Conservation (phyloP, 2,797 vertebrate species). For the Sebastolobus alascanus region DNA sequence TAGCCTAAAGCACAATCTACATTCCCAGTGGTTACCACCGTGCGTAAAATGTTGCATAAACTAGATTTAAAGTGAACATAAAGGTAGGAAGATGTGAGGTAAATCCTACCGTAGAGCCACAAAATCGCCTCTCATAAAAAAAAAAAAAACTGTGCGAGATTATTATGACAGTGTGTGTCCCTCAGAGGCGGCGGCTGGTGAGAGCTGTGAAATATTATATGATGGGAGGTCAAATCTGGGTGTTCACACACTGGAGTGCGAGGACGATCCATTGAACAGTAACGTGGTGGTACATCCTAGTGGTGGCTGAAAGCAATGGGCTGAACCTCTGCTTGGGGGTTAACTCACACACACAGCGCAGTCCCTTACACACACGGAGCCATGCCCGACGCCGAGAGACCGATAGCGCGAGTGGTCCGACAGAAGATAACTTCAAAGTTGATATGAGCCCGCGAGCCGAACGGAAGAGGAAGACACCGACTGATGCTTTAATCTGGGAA, state of each 20-base stretch:
- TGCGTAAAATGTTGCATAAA: conserved; percentile 38
- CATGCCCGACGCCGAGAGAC: conserved; percentile 62
- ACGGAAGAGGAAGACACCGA: conserved; percentile 25
- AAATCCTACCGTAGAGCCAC: conserved; percentile 18
- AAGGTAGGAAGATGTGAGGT: conserved; percentile 10
- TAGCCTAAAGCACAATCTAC: background rate
- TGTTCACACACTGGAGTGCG: conserved; percentile 63
- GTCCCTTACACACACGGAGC: conserved; percentile 72
- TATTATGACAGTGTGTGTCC: conserved; percentile 32
- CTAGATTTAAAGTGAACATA: conserved; percentile 15
- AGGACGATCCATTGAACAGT: conserved; percentile 75
- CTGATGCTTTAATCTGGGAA: conserved; percentile 14
- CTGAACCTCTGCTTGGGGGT: conserved; percentile 84
- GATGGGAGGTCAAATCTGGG: conserved; percentile 75
- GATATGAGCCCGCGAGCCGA: conserved; percentile 45
- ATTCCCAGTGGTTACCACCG: background rate
- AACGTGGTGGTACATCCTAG: conserved; percentile 92
- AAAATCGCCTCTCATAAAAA: conserved; percentile 4
- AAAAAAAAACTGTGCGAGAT: background rate
- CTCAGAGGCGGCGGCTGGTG: conserved; percentile 20
- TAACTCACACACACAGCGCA: conserved; percentile 83
- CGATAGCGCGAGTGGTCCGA: conserved; percentile 54
- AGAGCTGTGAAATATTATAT: conserved; percentile 42
- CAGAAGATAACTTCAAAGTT: conserved; percentile 70
- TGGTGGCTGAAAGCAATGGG: conserved; percentile 87